These are phyloP conservation scores for Crossoptilon crossoptilon DNA, from an alignment of 2,797 vertebrate species.

Conservation along the genomic window DNA sequence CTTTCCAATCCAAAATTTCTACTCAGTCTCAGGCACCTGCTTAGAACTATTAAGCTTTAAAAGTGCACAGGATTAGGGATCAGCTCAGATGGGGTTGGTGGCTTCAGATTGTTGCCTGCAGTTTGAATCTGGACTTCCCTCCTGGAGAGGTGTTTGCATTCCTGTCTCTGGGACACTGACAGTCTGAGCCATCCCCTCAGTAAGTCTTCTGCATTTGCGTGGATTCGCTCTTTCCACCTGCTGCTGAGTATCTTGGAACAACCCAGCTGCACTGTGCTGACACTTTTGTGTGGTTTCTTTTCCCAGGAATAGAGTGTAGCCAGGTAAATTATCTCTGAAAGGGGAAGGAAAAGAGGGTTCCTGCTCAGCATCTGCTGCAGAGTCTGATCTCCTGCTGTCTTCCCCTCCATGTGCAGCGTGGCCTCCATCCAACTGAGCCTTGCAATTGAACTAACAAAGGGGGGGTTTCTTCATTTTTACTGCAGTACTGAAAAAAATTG, in stretches of 20 bases:
- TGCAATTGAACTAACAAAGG: background rate
- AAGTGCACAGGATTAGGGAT: background rate
- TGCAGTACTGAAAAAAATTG: background rate
- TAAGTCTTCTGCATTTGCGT: background rate
- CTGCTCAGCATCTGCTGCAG: background rate
- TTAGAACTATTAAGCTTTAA: background rate
- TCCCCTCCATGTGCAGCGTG: background rate
- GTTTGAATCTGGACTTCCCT: background rate
- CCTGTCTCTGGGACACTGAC: background rate
- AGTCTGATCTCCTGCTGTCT: background rate
- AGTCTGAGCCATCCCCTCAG: background rate
- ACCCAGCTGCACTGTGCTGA: background rate
- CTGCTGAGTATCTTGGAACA: background rate
- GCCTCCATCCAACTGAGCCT: background rate
- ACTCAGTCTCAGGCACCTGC: background rate
- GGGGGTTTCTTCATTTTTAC: background rate
- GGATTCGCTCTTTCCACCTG: background rate
- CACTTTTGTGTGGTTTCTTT: background rate
- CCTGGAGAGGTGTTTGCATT: background rate
- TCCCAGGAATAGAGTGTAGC: background rate
- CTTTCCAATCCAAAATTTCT: background rate
- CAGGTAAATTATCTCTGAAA: conserved; percentile 1
- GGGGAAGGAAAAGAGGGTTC: background rate
- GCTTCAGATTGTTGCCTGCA: background rate
- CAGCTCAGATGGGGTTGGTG: background rate